Base-by-base conservation (phyloP, 2,113 vertebrate genomes). In the Ptilonorhynchus violaceus region DNA sequence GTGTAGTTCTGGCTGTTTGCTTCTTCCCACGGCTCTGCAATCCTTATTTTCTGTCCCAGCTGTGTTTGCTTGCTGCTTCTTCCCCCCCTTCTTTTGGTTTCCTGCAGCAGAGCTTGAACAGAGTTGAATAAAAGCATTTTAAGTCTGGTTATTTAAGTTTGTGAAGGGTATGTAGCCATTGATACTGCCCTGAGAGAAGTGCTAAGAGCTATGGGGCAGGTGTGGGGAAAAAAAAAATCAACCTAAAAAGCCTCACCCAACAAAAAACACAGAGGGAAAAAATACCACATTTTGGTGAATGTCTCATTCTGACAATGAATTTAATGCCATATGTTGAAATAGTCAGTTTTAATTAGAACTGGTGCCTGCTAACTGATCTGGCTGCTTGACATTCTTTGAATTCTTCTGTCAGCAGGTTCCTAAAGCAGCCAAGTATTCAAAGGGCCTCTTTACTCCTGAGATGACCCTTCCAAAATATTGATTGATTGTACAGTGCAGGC, bases 331-430 rank as follows among this genome's bases (percentile, higher is more conserved):
- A 22, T 60, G 22, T 41, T 84, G 63, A 37, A 92, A 27, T 74
- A 78, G 74, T 31, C 62, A 50, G 50, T 49, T 86, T 93, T 92
- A 89, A 95, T 89, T 88, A 91, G 92, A 80, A n/a, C 31, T 75
- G 52, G 25, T 92, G 79, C 60, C 53, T 83, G 22, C 83, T 95
- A 35, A 77, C 75, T 81, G 92, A 37, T 53, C 31, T 88, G 77
- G 52, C 79, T 88, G 72, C 79, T 63, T 84, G 85, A 42, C 93
- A 89, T 96, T 96, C 88, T 80, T 85, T 33, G 90, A 64, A 96
- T 97, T 94, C 64, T 78, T 85, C 88, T 72, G 91, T 89, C 95
- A 96, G 93, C 64, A 92, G 79, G 75, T 92, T 93, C 86, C 27
- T 63, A 67, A 59, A 72, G 85, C 91, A 93, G 79, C 63, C 79